Evolutionary conservation across 2,113 vertebrate genomes (phyloP).

Genomic region (Scomber scombrus): DNA sequence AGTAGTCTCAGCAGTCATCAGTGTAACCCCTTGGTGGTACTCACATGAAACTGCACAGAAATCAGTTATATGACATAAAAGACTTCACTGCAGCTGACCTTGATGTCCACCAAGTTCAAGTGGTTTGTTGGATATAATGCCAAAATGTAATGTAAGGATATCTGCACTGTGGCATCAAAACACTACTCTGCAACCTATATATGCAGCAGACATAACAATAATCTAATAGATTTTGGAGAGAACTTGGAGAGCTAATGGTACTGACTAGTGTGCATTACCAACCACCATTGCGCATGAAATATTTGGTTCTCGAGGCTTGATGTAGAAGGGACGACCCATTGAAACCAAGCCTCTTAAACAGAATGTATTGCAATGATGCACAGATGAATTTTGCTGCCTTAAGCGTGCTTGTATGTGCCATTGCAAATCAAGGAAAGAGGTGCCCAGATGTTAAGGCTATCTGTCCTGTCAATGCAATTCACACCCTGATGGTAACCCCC

Average conservation of each 20-base stretch:
- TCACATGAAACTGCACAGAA: not conserved
- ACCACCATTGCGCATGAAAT: no score
- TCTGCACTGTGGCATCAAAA: no score
- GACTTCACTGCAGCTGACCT: conserved; percentile 1
- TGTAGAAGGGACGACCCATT: no score
- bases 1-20: not conserved
- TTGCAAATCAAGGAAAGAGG: not conserved
- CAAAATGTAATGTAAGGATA: not conserved
- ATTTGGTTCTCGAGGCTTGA: no score
- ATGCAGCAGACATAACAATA: not conserved
- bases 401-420: not conserved
- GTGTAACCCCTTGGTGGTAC: not conserved
- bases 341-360: no score
- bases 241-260: no score
- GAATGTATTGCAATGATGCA: not conserved
- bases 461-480: no score
- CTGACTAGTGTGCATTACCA: no score
- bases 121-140: not conserved
- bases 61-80: not conserved
- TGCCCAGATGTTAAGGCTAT: no score
- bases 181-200: not conserved
- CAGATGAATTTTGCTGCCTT: not conserved
- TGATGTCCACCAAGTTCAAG: conserved; percentile 6
- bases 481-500: no score
- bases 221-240: conserved; percentile 14